phyloP scores from a whole-genome alignment of 2,888 invertebrate genomes.

The Microctonus hyperodae region DNA sequence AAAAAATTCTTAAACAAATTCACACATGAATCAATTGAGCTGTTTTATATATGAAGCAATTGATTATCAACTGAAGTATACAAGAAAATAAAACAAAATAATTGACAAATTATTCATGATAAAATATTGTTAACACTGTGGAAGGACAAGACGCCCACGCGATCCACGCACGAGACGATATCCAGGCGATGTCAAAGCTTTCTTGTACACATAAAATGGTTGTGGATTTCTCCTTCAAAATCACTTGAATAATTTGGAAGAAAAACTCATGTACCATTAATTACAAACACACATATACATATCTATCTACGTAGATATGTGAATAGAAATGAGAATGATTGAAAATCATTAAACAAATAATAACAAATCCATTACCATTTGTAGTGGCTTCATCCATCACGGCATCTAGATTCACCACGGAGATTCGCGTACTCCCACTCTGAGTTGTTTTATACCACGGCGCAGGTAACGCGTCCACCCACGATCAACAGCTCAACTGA shows the following conservation, averaged over 20 bases:
- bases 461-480: conserved; percentile 37
- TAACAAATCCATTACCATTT: conserved; percentile 51
- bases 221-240: not conserved
- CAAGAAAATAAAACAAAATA: not conserved
- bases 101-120: conserved; percentile 3
- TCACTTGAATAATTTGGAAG: not conserved
- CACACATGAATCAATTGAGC: not conserved
- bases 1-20: not conserved
- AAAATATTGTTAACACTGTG: conserved; percentile 36
- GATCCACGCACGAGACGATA: conserved; percentile 38
- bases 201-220: not conserved
- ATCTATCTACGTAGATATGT: not conserved
- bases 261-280: conserved; percentile 10
- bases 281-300: not conserved
- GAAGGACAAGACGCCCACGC: conserved; percentile 58
- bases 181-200: conserved; percentile 35
- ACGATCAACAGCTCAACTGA: conserved; percentile 38
- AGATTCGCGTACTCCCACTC: conserved; percentile 36
- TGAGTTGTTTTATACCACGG: conserved; percentile 18
- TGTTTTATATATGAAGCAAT: not conserved
- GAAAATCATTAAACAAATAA: not conserved
- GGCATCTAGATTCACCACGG: conserved; percentile 48
- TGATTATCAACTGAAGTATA: not conserved
- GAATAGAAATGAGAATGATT: not conserved
- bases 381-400: conserved; percentile 57